These are phyloP conservation scores for Psittacara wagleri DNA, from an alignment of 2,113 vertebrate genomes.

Conservation along the genomic window DNA sequence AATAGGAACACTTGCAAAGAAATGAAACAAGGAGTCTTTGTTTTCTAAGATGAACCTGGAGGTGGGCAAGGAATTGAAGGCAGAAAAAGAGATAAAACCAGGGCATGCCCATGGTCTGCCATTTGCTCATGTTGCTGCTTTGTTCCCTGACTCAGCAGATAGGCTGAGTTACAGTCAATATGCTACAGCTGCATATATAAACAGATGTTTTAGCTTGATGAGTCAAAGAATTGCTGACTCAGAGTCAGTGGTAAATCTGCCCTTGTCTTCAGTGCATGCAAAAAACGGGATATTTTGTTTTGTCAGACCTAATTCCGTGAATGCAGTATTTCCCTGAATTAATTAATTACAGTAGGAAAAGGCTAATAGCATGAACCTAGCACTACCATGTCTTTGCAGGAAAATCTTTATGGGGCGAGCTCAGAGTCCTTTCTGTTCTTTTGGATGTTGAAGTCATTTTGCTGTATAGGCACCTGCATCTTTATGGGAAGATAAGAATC, in stretches of 20 bases:
- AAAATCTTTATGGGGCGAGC: background rate
- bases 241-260: background rate
- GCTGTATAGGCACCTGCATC: background rate
- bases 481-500: background rate
- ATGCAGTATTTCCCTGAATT: background rate
- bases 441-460: background rate
- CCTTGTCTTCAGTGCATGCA: background rate
- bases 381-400: rapidly evolving
- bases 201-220: background rate
- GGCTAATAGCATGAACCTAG: background rate
- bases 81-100: background rate
- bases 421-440: background rate
- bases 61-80: background rate
- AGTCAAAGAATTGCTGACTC: background rate
- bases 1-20: background rate
- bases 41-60: background rate
- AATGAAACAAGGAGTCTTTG: background rate
- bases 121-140: background rate
- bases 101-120: background rate
- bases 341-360: background rate
- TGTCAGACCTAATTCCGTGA: background rate
- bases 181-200: background rate
- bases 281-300: background rate
- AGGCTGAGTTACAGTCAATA: background rate
- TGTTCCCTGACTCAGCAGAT: background rate